phyloP scores from a whole-genome alignment of 2,797 vertebrate species.

The Enteromius trimaculatus region DNA sequence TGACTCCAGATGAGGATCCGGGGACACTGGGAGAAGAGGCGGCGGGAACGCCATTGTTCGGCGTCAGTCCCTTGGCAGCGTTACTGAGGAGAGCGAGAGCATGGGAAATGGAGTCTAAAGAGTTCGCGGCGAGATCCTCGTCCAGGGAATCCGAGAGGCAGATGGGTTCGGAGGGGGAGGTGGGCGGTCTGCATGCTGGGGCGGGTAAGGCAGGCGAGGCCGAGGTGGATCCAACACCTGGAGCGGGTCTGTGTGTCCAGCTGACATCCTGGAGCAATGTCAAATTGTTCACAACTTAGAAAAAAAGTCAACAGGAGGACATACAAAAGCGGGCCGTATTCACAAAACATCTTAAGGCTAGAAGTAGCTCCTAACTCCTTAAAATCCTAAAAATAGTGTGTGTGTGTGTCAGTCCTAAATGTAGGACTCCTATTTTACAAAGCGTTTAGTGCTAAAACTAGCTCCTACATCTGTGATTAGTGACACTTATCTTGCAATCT shows the following conservation, averaged over 20 bases:
- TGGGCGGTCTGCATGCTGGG: conserved; percentile 65
- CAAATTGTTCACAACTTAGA: not conserved
- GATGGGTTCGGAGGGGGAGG: conserved; percentile 88
- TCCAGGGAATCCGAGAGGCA: conserved; percentile 95
- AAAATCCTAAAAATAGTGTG: too few relatives aligned
- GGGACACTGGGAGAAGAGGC: conserved; percentile 82
- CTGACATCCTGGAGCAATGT: conserved; percentile 69
- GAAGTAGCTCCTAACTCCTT: too few relatives aligned
- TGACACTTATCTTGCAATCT: too few relatives aligned
- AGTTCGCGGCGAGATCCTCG: conserved; percentile 89
- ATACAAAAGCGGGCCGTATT: too few relatives aligned
- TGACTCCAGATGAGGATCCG: conserved; percentile 73
- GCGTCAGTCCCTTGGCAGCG: conserved; percentile 82
- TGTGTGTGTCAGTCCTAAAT: too few relatives aligned
- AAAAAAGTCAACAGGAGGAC: not conserved
- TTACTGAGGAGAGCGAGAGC: conserved; percentile 91
- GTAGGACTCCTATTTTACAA: too few relatives aligned
- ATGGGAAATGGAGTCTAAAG: conserved; percentile 94
- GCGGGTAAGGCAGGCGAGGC: conserved; percentile 53
- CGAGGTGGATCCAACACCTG: conserved; percentile 59
- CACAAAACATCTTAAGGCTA: too few relatives aligned
- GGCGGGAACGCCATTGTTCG: conserved; percentile 78
- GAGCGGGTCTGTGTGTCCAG: conserved; percentile 71
- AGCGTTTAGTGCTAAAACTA: too few relatives aligned
- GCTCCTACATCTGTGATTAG: too few relatives aligned